phyloP scores from a whole-genome alignment of 2,888 invertebrate genomes.

The Phaedon cochleariae region DNA sequence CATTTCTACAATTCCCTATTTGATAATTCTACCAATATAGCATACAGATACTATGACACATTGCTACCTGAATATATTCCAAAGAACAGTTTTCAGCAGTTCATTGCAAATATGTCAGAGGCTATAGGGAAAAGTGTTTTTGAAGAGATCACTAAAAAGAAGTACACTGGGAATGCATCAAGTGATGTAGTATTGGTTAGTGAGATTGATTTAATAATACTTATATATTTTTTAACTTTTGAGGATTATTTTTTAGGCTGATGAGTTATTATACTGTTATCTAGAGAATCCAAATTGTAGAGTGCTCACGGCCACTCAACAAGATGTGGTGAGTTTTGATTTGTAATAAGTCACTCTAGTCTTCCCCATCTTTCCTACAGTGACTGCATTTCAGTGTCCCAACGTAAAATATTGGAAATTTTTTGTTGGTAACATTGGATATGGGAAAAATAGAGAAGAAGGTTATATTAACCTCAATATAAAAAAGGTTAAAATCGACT shows the following conservation, averaged over 20 bases:
- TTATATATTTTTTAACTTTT: no score
- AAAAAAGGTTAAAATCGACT: no score
- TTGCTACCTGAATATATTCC: constrained; percentile 59
- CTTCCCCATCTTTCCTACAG: no score
- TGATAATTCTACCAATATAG: constrained; percentile 72
- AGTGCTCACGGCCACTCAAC: constrained; percentile 67
- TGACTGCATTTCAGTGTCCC: no score
- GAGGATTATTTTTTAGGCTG: constrained; percentile 62
- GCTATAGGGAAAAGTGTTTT: constrained; percentile 73
- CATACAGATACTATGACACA: constrained; percentile 67
- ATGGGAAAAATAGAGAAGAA: no score
- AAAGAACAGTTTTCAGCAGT: constrained; percentile 68
- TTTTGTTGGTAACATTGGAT: no score
- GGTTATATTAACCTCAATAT: no score
- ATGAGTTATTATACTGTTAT: constrained; percentile 83
- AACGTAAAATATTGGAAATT: no score
- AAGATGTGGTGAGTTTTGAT: constrained; percentile 48
- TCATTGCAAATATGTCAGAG: constrained; percentile 72
- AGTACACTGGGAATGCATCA: constrained; percentile 57
- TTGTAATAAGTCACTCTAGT: no score
- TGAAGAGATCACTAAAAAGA: constrained; percentile 65
- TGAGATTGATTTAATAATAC: not conserved
- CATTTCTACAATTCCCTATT: constrained; percentile 80
- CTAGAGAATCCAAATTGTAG: constrained; percentile 76
- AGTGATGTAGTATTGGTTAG: constrained; percentile 51